Percentiles rank a stretch among this genome's conserved stretches.
Evolutionary conservation across 2,888 invertebrate genomes (phyloP).

Genomic region (Athripsodes cinereus): DNA sequence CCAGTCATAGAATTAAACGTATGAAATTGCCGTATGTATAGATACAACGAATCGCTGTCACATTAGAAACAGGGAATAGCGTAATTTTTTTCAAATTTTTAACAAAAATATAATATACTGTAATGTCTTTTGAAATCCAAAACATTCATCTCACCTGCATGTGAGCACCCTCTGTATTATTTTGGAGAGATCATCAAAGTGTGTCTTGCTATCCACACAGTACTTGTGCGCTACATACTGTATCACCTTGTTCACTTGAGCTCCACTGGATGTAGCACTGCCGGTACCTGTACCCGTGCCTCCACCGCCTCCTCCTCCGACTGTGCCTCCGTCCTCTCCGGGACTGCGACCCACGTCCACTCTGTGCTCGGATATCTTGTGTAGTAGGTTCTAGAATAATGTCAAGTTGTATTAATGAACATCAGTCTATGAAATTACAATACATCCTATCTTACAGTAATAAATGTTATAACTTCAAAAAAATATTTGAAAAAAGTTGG

Average conservation of each 20-base stretch:
- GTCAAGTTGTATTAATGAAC: background rate
- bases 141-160: conserved; percentile 53
- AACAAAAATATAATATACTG: too few species aligned
- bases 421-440: background rate
- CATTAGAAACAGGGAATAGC: too few species aligned
- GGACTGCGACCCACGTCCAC: conserved; percentile 60
- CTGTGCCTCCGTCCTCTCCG: conserved; percentile 35
- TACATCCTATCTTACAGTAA: background rate
- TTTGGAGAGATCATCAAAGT: conserved; percentile 91
- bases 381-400: conserved; percentile 57
- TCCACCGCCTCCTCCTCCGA: conserved; percentile 40
- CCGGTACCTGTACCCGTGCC: conserved; percentile 36
- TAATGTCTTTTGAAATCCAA: too few species aligned
- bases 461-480: too few species aligned
- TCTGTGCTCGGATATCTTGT: conserved; percentile 84
- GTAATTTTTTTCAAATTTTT: too few species aligned
- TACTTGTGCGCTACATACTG: conserved; percentile 93
- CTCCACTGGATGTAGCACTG: conserved; percentile 50
- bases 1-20: too few species aligned
- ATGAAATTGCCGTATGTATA: too few species aligned
- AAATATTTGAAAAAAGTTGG: too few species aligned
- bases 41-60: too few species aligned
- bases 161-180: conserved; percentile 87
- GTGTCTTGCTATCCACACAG: conserved; percentile 88
- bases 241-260: conserved; percentile 85